Evolutionary conservation across 2,113 vertebrate species (phyloP).

Genomic region (Neopipo cinnamomea): DNA sequence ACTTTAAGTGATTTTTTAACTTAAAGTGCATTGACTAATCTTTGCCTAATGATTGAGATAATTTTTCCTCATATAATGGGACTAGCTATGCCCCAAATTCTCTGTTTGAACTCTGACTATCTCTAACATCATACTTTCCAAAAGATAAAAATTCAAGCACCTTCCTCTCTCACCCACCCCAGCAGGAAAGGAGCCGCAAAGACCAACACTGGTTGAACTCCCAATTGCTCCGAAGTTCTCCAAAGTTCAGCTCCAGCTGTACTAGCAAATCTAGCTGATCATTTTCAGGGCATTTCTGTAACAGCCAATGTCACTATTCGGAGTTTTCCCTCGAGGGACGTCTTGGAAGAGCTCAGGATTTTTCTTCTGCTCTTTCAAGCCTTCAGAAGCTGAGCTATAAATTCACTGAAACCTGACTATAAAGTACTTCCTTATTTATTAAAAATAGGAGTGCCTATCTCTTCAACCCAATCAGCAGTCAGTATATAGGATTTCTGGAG

Average conservation of each 20-base stretch:
- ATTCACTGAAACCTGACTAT: not conserved
- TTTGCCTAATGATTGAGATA: not conserved
- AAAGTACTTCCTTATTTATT: conserved; percentile 8
- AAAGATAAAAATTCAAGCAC: not conserved
- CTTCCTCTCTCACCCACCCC: not conserved
- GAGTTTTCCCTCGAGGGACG: not conserved
- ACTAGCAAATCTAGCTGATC: not conserved
- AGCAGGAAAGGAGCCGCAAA: not conserved
- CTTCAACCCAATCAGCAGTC: not conserved
- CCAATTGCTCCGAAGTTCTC: not conserved
- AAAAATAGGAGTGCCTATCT: not conserved
- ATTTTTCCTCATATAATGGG: not conserved
- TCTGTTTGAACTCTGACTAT: not conserved
- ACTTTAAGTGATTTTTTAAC: not conserved
- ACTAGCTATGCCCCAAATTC: not conserved
- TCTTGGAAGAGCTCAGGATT: not conserved
- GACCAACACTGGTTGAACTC: not conserved
- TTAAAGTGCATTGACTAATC: not conserved
- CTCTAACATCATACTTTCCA: not conserved
- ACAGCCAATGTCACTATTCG: not conserved
- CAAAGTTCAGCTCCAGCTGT: not conserved
- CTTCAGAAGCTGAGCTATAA: conserved; percentile 17
- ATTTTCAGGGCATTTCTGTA: conserved; percentile 6
- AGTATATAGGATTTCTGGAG: not conserved
- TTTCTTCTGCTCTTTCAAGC: not conserved